phyloP scores from a whole-genome alignment of 2,888 invertebrate genomes.

The Acronicta leporina region DNA sequence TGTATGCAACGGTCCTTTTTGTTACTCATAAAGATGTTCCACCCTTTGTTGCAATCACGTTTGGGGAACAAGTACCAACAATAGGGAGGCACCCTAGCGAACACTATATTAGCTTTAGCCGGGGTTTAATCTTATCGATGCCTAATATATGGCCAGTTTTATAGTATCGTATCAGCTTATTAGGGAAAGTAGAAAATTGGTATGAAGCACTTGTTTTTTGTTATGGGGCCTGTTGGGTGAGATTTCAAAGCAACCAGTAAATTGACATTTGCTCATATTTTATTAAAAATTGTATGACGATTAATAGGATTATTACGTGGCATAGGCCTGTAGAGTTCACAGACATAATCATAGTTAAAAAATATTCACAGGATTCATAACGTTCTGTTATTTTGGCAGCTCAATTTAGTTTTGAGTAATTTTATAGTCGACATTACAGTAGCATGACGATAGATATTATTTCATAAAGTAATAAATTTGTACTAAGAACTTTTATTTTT shows the following conservation, averaged over 20 bases:
- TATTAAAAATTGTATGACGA: background rate
- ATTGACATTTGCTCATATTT: background rate
- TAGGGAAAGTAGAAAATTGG: slow-evolving; percentile 47
- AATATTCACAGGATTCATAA: too few relatives aligned
- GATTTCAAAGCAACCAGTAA: background rate
- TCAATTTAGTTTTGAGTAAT: too few relatives aligned
- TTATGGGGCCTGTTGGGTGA: background rate
- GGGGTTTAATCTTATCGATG: slow-evolving; percentile 59
- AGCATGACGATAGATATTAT: too few relatives aligned
- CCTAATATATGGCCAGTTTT: slow-evolving; percentile 47
- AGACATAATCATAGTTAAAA: too few relatives aligned
- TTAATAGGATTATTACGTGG: too few relatives aligned
- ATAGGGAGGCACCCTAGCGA: slow-evolving; percentile 64
- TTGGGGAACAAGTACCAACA: slow-evolving; percentile 59
- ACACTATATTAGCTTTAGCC: slow-evolving; percentile 60
- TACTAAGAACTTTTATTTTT: too few relatives aligned
- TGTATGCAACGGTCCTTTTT: slow-evolving; percentile 66
- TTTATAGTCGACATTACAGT: too few relatives aligned
- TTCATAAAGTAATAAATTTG: too few relatives aligned
- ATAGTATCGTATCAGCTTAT: slow-evolving; percentile 43
- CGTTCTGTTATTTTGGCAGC: too few relatives aligned
- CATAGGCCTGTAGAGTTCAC: too few relatives aligned
- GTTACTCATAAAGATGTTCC: slow-evolving; percentile 69
- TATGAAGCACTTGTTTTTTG: slow-evolving; percentile 4
- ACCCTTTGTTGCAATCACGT: slow-evolving; percentile 84